Conservation (phyloP, 2,888 invertebrate species). For the Drosophila tanythrix region DNA sequence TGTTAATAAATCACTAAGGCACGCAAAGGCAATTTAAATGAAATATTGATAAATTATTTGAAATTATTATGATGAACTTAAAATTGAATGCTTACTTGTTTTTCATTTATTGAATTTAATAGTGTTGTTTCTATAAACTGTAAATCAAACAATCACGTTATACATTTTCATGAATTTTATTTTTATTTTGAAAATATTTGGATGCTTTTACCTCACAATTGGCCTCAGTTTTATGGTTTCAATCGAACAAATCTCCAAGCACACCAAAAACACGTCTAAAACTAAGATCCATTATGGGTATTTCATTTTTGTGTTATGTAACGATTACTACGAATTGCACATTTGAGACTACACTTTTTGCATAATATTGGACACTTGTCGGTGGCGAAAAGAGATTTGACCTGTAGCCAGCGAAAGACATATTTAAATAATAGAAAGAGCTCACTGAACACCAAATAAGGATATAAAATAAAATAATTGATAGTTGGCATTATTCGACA, state of each 20-base stretch:
- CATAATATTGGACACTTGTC: constrained; percentile 8
- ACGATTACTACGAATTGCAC: background rate
- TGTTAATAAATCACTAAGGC: constrained; percentile 57
- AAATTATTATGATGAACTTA: constrained; percentile 6
- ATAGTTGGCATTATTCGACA: background rate
- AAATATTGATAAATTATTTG: constrained; percentile 27
- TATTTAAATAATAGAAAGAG: background rate
- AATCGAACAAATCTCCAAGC: constrained; percentile 83
- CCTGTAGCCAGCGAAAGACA: background rate
- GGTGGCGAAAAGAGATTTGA: background rate
- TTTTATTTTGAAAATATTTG: constrained; percentile 1
- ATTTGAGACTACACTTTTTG: background rate
- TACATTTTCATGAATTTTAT: background rate
- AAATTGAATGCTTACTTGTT: background rate
- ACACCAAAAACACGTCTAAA: constrained; percentile 86
- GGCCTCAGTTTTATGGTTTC: constrained; percentile 86
- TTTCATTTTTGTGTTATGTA: background rate
- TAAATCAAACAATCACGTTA: background rate
- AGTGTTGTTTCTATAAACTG: background rate
- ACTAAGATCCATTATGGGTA: constrained; percentile 83
- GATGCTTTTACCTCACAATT: constrained; percentile 71
- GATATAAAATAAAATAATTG: background rate
- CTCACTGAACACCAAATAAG: background rate
- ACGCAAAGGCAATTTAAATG: constrained; percentile 31
- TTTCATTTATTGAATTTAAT: background rate